phyloP scores from a whole-genome alignment of 2,888 invertebrate species.

The Drosophila atripex region DNA sequence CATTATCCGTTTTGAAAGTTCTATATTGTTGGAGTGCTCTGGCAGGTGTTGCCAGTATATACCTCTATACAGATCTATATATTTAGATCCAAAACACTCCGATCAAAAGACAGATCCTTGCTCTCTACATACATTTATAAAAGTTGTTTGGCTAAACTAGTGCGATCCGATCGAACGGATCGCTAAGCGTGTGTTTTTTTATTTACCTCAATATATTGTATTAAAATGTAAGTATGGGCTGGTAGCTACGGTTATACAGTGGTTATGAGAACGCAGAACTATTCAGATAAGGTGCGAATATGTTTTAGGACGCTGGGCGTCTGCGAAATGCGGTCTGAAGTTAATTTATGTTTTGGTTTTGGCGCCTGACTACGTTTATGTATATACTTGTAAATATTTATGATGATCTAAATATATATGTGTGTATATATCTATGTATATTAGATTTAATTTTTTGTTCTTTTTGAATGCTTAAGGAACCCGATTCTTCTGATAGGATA shows the following conservation, averaged over 20 bases:
- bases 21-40: slow-evolving; percentile 5
- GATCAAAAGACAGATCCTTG: slow-evolving; percentile 16
- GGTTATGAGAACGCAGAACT: slow-evolving; percentile 37
- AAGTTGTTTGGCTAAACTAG: slow-evolving; percentile 68
- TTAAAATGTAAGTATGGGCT: slow-evolving; percentile 34
- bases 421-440: slow-evolving; percentile 6
- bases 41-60: too few relatives aligned
- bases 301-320: slow-evolving; percentile 72
- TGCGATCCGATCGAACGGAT: slow-evolving; percentile 39
- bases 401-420: slow-evolving; percentile 35
- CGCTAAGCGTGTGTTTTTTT: slow-evolving; percentile 72
- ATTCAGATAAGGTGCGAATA: slow-evolving; percentile 35
- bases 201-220: slow-evolving; percentile 54
- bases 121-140: slow-evolving; percentile 65
- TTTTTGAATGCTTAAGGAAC: slow-evolving; percentile 66
- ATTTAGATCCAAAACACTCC: slow-evolving; percentile 7
- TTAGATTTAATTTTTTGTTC: slow-evolving; percentile 61
- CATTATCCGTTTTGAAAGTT: slow-evolving; percentile 42
- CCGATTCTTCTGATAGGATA: slow-evolving; percentile 66
- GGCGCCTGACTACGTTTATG: slow-evolving; percentile 66
- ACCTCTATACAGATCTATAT: neutral
- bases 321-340: slow-evolving; percentile 71
- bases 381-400: slow-evolving; percentile 45
- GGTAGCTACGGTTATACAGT: slow-evolving; percentile 30
- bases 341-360: slow-evolving; percentile 44